A percentile compares a stretch with the other conserved stretches of the same genome.
Evolutionary conservation across 2,888 invertebrate genomes (phyloP).

Genomic region (Plemyria rubiginata): DNA sequence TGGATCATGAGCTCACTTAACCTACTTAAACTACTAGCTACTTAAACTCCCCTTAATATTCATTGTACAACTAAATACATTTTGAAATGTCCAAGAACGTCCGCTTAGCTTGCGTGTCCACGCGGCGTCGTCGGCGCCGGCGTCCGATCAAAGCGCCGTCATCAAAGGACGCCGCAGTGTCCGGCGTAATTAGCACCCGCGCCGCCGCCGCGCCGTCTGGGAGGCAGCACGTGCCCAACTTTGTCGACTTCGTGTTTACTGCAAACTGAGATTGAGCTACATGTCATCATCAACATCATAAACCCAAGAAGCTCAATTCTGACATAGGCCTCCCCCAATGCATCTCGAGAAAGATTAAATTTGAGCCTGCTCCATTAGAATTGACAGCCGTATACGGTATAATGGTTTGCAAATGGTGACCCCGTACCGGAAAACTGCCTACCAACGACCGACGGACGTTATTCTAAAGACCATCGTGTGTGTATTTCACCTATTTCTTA

Average conservation of each 20-base stretch:
- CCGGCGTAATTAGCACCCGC: conserved; percentile 73
- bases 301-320: not conserved
- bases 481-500: not conserved
- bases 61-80: not conserved
- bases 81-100: conserved; percentile 28
- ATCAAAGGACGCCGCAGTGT: conserved; percentile 73
- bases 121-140: conserved; percentile 44
- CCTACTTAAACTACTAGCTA: no score
- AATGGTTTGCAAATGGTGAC: no score
- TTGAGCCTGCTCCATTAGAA: not conserved
- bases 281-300: not conserved
- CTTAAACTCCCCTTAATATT: no score
- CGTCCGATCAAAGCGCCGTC: conserved; percentile 71
- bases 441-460: no score
- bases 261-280: conserved; percentile 2
- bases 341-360: not conserved
- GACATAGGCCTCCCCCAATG: no score
- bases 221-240: conserved; percentile 45
- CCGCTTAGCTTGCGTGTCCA: conserved; percentile 40
- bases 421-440: no score
- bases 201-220: conserved; percentile 34
- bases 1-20: no score
- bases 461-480: no score
- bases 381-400: no score
- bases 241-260: conserved; percentile 21